Evolutionary conservation across 1,140 invertebrate species (phyloP).

Genomic region (Polyergus mexicanus): DNA sequence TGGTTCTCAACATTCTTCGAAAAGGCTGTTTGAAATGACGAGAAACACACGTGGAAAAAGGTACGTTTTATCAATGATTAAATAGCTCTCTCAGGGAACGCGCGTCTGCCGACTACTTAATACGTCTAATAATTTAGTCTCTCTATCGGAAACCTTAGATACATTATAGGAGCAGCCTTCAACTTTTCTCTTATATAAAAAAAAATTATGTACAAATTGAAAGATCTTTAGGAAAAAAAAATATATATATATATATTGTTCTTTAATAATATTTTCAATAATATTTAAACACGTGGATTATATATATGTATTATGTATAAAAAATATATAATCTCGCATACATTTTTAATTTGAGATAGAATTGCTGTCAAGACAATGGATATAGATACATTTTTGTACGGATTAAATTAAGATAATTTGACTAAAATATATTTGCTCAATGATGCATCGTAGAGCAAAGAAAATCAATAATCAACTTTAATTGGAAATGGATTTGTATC

Average conservation of each 20-base stretch:
- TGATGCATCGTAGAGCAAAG: not conserved
- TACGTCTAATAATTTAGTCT: not conserved
- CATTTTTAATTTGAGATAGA: not conserved
- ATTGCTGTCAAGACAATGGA: not conserved
- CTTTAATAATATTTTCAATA: not conserved
- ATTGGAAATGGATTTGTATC: conserved; percentile 40
- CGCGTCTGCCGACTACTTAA: not conserved
- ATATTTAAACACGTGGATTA: too few species aligned
- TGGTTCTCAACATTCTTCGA: conserved; percentile 64
- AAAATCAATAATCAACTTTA: conserved; percentile 10
- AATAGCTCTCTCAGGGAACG: not conserved
- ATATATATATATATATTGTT: not conserved
- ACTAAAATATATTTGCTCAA: not conserved
- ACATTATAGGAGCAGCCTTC: not conserved
- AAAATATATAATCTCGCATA: not conserved
- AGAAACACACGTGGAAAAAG: not conserved
- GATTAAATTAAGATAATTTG: not conserved
- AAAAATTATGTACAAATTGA: not conserved
- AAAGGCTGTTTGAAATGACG: not conserved
- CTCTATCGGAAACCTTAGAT: not conserved
- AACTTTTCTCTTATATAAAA: not conserved
- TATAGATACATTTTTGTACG: not conserved
- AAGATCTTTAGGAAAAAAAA: not conserved
- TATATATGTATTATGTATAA: not conserved
- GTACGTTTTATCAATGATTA: conserved; percentile 39